Base-by-base conservation (phyloP, 2,888 invertebrate genomes). In the Yponomeuta cagnagella region DNA sequence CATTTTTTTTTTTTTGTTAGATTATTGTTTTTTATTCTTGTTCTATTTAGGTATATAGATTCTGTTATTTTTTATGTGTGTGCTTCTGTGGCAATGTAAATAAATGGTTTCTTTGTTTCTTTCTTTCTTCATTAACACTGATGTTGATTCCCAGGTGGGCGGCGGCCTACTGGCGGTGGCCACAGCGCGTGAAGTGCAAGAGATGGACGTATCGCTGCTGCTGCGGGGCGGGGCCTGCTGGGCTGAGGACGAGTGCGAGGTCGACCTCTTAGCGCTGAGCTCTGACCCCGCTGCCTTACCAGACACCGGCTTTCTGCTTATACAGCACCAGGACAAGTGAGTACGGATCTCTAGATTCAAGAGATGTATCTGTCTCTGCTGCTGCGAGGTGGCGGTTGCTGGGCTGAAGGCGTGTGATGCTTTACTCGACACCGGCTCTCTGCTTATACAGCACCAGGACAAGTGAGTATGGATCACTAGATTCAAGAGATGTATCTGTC, bases 161-260 rank as follows among this genome's bases (percentile, higher is more conserved):
- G 94, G 95, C 70, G 97, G 97, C 58, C 90, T 97, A 74, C 94
- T 99, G 76, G 97, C 98, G 0, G 94, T 99, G 76, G 97, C 99
- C 8, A 99, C 99, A 68, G 97, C 98, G 0, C 95, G 98, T 72
- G 99, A 99, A 88, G 95, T 99, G 12, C 98, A 99, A 83, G 99
- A 99, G 92, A 96, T 99, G 95, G 99, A 99, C 88, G 98, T 99
- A 77, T 96, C 98, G 0, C 92, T 98, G 69, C 92, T 99, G 48
- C 92, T 99, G 66, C 92, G 97, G n/a, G 97, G 98, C 80, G 96
- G 98, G 71, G 96, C 97, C 9, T 95, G 95, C 74, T 99, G 99
- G 98, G 94, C 98, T 72, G 98, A 98, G 89, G 98, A 99, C 88
- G 98, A 99, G 88, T 98, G 98, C 83, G 99, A 99, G 88, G 96